Evolutionary conservation across 2,113 vertebrate species (phyloP), one percentile per base, ranked within the genome.

Genomic region (Pipa parva): DNA sequence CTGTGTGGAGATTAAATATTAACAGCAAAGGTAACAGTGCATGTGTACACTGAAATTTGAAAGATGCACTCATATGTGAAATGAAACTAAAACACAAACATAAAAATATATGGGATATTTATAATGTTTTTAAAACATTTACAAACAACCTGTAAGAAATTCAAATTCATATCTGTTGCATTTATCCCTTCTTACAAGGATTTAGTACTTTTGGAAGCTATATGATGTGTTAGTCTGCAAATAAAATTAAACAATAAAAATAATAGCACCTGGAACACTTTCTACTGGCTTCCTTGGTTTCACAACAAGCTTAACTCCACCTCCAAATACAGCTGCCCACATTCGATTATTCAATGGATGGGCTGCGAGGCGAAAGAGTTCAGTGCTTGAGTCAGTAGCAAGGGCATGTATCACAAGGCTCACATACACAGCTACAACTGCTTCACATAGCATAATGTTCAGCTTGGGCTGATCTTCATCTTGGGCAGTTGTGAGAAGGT

Each of bases 281-380:
- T 97, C 95, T 0, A 89, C 84, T 39, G 90, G 88, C 60, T 92
- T 85, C 70, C 92, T 94, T 71, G 95, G 95, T 68, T 91, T 97
- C 54, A 99, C 83, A 1, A 99, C 81, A 68, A 97, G 87, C 77
- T 94, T 97, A 6, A 88, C 96, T 6, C 96, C 97, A 9, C 97
- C 97, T 0, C 97, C 97, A 57, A 99, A 99, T 29, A 99, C 89
- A 0, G 97, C 95, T 0, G 97, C 97, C 97, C 97, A 99, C 93
- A 98, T 94, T 65, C 95, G 89, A 71, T 88, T 85, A 83, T 97
- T 98, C 72, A 99, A 77, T 0, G 96, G 97, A 75, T 98, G 97
- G 1, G 96, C 95, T 3, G 93, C 93, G 28, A 99, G 88, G 17
- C 96, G 90, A 80, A 98, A 99, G 51, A 99, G 82, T 70, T 97